Evolutionary conservation across 2,888 invertebrate genomes (phyloP).

Genomic region (Hyles lineata): DNA sequence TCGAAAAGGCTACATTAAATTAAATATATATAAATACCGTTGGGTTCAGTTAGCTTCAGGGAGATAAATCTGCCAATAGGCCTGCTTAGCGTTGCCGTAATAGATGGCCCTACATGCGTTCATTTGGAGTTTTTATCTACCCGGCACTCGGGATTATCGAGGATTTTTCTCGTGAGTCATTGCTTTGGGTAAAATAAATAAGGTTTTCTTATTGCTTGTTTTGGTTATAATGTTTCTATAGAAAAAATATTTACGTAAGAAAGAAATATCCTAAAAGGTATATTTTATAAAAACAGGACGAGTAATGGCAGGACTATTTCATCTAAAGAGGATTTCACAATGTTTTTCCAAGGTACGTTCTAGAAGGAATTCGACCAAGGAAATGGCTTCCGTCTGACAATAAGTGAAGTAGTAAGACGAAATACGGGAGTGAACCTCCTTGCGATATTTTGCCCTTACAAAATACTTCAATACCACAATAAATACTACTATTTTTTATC

Average conservation of each 20-base stretch:
- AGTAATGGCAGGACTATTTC: neutral
- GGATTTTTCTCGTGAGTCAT: conserved; percentile 12
- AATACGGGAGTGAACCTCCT: too few species aligned
- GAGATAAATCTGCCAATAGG: conserved; percentile 29
- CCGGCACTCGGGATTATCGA: conserved; percentile 11
- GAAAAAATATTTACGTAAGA: too few species aligned
- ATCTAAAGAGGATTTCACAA: too few species aligned
- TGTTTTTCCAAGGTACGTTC: too few species aligned
- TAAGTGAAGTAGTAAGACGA: too few species aligned
- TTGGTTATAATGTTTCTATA: neutral
- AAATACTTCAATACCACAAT: too few species aligned
- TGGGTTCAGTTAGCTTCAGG: conserved; percentile 1
- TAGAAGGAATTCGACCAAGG: too few species aligned
- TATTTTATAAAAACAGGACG: neutral
- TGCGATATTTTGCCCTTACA: too few species aligned
- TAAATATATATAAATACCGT: neutral
- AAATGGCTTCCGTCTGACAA: too few species aligned
- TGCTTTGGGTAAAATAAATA: conserved; percentile 9
- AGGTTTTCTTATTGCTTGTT: neutral
- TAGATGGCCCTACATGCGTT: conserved; percentile 15
- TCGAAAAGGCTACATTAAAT: neutral
- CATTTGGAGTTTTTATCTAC: conserved; percentile 23
- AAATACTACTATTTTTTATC: too few species aligned
- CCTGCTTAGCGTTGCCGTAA: conserved; percentile 17
- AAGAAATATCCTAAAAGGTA: too few species aligned